A percentile compares a stretch with the other conserved stretches of the same genome.
Evolutionary conservation across 2,888 invertebrate species (phyloP).

Genomic region (Chloroclysta siterata): DNA sequence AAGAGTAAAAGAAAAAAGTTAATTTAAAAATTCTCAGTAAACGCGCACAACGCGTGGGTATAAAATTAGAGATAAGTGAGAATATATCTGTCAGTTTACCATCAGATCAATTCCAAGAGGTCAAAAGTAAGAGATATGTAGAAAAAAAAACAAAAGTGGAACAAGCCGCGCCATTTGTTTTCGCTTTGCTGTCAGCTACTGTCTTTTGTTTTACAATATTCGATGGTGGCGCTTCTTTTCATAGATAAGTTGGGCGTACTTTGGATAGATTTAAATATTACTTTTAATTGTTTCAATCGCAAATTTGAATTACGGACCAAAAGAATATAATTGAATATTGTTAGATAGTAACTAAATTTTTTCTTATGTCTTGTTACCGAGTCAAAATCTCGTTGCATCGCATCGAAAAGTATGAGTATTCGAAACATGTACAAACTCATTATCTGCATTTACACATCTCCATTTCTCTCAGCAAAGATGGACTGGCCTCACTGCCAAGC

Average conservation of each 20-base stretch:
- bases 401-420: too few relatives aligned
- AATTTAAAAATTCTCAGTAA: background rate
- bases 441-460: conserved; percentile 4
- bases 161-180: background rate
- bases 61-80: too few relatives aligned
- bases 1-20: background rate
- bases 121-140: too few relatives aligned
- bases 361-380: too few relatives aligned
- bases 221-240: background rate
- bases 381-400: too few relatives aligned
- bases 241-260: background rate
- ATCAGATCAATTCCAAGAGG: too few relatives aligned
- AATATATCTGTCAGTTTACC: too few relatives aligned
- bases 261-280: background rate
- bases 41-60: too few relatives aligned
- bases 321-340: too few relatives aligned
- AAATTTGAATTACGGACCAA: too few relatives aligned
- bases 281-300: background rate
- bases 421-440: background rate
- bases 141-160: too few relatives aligned
- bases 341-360: too few relatives aligned
- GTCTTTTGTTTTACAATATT: background rate
- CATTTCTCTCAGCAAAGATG: background rate
- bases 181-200: background rate
- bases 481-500: conserved; percentile 55